Base-by-base conservation (phyloP, 1,140 invertebrate species). In the Mesaphorura yosii region DNA sequence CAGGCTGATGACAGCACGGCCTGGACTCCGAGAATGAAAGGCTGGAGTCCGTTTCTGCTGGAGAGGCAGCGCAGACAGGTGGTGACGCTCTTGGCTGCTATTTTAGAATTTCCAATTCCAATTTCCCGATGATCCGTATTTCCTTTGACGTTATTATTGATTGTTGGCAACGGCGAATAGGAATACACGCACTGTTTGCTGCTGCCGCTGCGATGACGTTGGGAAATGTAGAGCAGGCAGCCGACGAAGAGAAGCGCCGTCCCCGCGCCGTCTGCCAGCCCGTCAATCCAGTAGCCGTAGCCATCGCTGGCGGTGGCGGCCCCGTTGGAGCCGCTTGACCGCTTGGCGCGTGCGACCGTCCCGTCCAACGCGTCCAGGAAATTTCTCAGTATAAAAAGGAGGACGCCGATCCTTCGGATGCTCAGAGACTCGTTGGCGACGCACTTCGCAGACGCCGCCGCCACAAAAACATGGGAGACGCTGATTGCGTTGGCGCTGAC, bases 321-420 rank as follows among this genome's bases (percentile, higher is more conserved):
- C 10, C n/a, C 31, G 31, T 34, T 10, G n/a, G 31, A 34, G 10
- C n/a, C n/a, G n/a, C n/a, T n/a, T n/a, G n/a, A n/a, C n/a, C 77
- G 80, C 38, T 76, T 73, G 19, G 75, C 75, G 50, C 84, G 73
- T 1, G 83, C 83, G 6, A 88, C 80, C 63, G 83, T 79, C 0
- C 84, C 84, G 64, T 88, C 84, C 45, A 87, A 64, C 64, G 85
- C 82, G 63, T 88, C 84, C 25, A 86, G 59, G 68, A 83, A 85
- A 51, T 82, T 83, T 50, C 84, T 70, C 7, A 85, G 66, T 69
- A 84, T 79, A 65, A 85, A 87, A 4, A 86, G 64, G 3, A 84
- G 65, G 1, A 86, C 77, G 1, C 79, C 84, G 0, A 84, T 48
- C 14, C 82, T 72, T 34, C 84, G 67, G 31, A 77, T 77, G 2